Percentiles rank a stretch among this genome's conserved stretches.
phyloP scores from a whole-genome alignment of 2,888 invertebrate species.

The Lysandra coridon region DNA sequence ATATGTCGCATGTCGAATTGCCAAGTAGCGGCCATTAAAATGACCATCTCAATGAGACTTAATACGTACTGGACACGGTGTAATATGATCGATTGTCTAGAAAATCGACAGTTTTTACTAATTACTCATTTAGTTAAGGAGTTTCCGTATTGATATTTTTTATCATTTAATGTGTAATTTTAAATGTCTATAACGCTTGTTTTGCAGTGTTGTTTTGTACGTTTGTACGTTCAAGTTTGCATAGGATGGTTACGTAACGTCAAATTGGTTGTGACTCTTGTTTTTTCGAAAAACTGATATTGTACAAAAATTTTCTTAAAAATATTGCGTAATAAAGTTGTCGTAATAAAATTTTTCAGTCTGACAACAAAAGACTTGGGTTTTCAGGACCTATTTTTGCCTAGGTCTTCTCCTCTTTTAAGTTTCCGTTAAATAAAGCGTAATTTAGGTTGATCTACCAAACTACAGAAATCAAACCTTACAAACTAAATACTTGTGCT shows the following conservation, averaged over 20 bases:
- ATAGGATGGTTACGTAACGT: not conserved
- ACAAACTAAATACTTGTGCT: no score
- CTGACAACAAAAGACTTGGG: no score
- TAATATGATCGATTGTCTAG: slow-evolving; percentile 44
- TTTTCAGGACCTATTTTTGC: no score
- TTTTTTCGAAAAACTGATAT: no score
- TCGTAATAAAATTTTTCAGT: no score
- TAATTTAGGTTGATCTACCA: no score
- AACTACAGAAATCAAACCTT: no score
- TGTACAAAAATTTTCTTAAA: no score
- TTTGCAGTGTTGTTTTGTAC: not conserved
- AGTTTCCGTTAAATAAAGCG: no score
- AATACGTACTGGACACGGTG: slow-evolving; percentile 40
- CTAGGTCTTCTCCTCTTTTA: no score
- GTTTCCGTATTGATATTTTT: not conserved
- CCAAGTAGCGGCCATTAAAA: slow-evolving; percentile 40
- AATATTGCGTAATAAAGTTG: no score
- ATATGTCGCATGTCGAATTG: not conserved
- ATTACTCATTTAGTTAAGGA: not conserved
- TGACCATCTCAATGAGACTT: slow-evolving; percentile 40
- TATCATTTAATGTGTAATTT: not conserved
- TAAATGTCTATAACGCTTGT: not conserved
- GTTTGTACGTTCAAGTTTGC: not conserved
- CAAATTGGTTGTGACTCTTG: no score
- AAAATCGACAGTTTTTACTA: slow-evolving; percentile 41